phyloP scores from a whole-genome alignment of 2,113 vertebrate genomes.

The Chionis minor region DNA sequence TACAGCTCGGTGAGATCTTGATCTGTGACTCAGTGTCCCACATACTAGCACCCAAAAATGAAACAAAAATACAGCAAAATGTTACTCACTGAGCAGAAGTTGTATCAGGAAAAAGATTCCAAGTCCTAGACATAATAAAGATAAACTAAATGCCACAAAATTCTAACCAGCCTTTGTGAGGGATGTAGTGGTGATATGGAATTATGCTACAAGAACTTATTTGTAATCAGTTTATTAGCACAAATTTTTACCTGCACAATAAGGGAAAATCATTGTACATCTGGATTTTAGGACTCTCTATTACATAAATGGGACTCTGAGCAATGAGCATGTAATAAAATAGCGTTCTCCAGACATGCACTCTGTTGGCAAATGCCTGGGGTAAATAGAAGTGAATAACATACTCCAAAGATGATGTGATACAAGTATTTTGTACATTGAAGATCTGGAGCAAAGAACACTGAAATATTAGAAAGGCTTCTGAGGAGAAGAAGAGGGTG shows the following conservation, averaged over 20 bases:
- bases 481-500: not conserved
- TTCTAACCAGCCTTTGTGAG: not conserved
- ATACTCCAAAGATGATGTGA: not conserved
- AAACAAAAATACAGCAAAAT: not conserved
- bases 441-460: not conserved
- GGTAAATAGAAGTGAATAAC: not conserved
- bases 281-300: not conserved
- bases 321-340: not conserved
- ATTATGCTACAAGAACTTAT: not conserved
- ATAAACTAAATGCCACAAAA: not conserved
- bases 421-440: not conserved
- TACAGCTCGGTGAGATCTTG: not conserved
- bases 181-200: not conserved
- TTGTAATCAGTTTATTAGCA: not conserved
- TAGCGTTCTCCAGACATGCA: not conserved
- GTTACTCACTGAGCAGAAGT: not conserved
- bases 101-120: not conserved
- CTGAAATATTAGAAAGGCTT: not conserved
- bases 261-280: not conserved
- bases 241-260: not conserved
- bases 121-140: not conserved
- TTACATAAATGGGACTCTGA: not conserved
- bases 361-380: not conserved
- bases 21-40: not conserved
- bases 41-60: not conserved